Evolutionary conservation across 2,797 vertebrate genomes (phyloP).

Genomic region (Otolemur crassicaudatus): DNA sequence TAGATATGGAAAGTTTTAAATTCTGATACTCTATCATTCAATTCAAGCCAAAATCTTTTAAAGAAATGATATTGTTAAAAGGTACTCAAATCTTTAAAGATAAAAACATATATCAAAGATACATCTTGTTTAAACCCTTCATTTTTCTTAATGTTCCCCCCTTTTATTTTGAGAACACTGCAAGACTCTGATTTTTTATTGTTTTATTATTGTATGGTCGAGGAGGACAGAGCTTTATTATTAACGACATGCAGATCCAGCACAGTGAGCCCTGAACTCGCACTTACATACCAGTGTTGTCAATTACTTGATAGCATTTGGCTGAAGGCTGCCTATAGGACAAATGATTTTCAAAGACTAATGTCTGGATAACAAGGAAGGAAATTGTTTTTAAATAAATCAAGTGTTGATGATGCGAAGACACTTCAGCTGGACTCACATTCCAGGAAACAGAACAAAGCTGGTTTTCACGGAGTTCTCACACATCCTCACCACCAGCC

Average conservation of each 20-base stretch:
- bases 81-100: neutral
- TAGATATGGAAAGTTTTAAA: neutral
- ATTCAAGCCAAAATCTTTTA: neutral
- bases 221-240: neutral
- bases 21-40: neutral
- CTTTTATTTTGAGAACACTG: neutral
- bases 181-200: neutral
- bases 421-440: neutral
- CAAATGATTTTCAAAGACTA: neutral
- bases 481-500: neutral
- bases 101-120: neutral
- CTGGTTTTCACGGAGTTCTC: neutral
- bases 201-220: neutral
- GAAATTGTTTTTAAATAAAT: neutral
- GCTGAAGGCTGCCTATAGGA: neutral
- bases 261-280: neutral
- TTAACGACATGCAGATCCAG: neutral
- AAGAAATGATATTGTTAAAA: neutral
- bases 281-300: neutral
- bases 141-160: neutral
- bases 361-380: neutral
- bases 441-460: neutral
- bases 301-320: neutral
- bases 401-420: neutral
- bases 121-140: neutral